These are phyloP conservation scores for Germaria angustata DNA, from an alignment of 2,888 invertebrate genomes.

Conservation along the genomic window DNA sequence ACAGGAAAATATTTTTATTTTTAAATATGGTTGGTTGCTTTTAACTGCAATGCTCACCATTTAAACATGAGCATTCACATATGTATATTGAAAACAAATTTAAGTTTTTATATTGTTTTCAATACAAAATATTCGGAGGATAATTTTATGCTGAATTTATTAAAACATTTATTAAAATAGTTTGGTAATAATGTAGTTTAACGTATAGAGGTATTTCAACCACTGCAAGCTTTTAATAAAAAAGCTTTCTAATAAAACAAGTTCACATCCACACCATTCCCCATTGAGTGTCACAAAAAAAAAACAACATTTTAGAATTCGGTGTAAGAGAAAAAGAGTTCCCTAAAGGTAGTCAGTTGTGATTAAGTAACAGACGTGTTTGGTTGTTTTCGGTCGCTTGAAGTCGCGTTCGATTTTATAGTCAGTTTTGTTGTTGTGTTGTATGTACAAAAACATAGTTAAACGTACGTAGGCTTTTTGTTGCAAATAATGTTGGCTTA, in stretches of 20 bases:
- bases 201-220: too few relatives aligned
- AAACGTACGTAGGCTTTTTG: conserved; percentile 56
- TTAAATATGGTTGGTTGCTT: too few relatives aligned
- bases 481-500: conserved; percentile 43
- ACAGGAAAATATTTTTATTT: too few relatives aligned
- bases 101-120: too few relatives aligned
- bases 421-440: conserved; percentile 17
- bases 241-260: conserved; percentile 12
- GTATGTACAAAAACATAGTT: conserved; percentile 8
- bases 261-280: conserved; percentile 18
- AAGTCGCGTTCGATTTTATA: neutral
- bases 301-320: neutral
- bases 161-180: too few relatives aligned
- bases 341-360: conserved; percentile 52
- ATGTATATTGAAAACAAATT: too few relatives aligned
- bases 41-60: too few relatives aligned
- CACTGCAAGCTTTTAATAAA: conserved; percentile 8
- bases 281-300: neutral
- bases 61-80: too few relatives aligned
- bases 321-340: neutral
- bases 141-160: too few relatives aligned
- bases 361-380: conserved; percentile 59
- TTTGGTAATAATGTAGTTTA: too few relatives aligned
- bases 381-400: conserved; percentile 31
- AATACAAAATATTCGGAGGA: too few relatives aligned